Base-by-base conservation (phyloP, 1,140 invertebrate species). In the Lucilia cuprina region DNA sequence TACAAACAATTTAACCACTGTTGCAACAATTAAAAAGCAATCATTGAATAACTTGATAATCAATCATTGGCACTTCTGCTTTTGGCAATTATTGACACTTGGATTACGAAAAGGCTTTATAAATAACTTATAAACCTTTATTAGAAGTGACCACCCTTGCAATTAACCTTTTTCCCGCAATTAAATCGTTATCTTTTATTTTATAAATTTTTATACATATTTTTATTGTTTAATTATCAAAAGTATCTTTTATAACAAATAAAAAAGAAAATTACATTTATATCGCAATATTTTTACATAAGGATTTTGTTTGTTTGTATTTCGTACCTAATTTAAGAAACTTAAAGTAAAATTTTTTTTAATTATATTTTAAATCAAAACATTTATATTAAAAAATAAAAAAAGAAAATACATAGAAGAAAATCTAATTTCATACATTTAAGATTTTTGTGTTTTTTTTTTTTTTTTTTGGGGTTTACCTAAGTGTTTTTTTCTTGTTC, bases 261-360 rank as follows among this genome's bases (percentile, higher is more conserved):
- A n/a, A 70, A 70, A 60, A n/a, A n/a, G 13, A 41, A 60, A n/a
- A 41, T 41, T 41, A 41, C 41, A 41, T 41, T 41, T 55, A 55
- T 55, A n/a, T 55, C 50, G 50, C 50, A 55, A 55, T 10, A 55
- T 55, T 55, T 55, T 55, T 41, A 41, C 50, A 55, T 55, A 55
- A 55, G 50, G 50, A 55, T 55, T 55, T 55, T 5, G 50, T 55
- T 55, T 55, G 12, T 55, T 55, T 55, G 50, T 55, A 12, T 80
- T 80, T 80, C 77, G 77, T 80, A 80, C 77, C 41, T 50, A 80
- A 80, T 80, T 80, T 80, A 49, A 80, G 35, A 47, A 30, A 80
- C 77, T 80, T 80, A 80, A 80, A 47, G 10, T 80, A 80, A 80
- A 17, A 12, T 21, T 70, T 65, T 65, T 19, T 70, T 70, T 21